Base-by-base conservation (phyloP, 2,888 invertebrate species). In the Folsomia candida region DNA sequence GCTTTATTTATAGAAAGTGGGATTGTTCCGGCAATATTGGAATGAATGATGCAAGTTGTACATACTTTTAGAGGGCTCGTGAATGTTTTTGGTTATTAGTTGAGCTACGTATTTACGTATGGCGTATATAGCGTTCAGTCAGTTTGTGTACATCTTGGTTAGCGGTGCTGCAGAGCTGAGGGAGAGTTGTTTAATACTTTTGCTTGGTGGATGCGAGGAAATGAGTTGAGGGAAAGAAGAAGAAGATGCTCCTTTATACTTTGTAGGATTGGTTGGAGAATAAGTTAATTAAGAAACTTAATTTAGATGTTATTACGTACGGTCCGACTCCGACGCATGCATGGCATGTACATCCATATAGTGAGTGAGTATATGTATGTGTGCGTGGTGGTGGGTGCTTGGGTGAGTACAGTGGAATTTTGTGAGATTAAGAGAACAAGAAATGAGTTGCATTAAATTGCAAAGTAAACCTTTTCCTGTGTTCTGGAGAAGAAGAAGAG, bases 281-380 rank as follows among this genome's bases (percentile, higher is more conserved):
- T 70, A 73, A 73, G 70, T 73, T 73, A 73, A 73, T 73, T 73
- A 73, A 73, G 73, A 73, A 73, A 73, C 73, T 73, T 73, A 73
- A 73, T 73, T 73, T 73, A 70, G 73, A 70, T 73, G 73, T 73
- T 73, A 73, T 70, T 64, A 64, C 63, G 14, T n/a, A 64, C 11
- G 54, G 37, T 37, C 37, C 37, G 37, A 37, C 37, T 37, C 37
- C 37, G 37, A 9, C 37, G n/a, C n/a, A n/a, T n/a, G n/a, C n/a
- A n/a, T n/a, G n/a, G n/a, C n/a, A n/a, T n/a, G n/a, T n/a, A n/a
- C n/a, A n/a, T n/a, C n/a, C n/a, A n/a, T n/a, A n/a, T n/a, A n/a
- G n/a, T n/a, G n/a, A n/a, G n/a, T 9, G 59, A 22, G 14, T 20
- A 24, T 11, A 3, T 20, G 59, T 11, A 22, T 54, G 18, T 22